Evolutionary conservation across 1,140 invertebrate genomes (phyloP).

Genomic region (Eciton burchellii): DNA sequence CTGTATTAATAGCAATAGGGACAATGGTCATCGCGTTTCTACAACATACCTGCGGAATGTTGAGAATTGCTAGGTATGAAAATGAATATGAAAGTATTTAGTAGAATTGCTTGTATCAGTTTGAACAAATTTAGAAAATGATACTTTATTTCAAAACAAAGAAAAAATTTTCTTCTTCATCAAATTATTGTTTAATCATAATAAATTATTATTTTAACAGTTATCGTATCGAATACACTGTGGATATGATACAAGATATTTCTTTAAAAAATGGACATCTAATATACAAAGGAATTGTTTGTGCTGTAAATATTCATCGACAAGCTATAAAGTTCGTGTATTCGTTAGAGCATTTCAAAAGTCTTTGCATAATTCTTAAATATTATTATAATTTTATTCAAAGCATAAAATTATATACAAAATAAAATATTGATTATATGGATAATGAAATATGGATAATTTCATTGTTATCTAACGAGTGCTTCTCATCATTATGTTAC

Average conservation of each 20-base stretch:
- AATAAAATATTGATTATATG: too few relatives aligned
- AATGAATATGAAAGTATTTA: background rate
- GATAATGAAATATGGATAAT: too few relatives aligned
- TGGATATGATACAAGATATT: background rate
- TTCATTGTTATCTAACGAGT: too few relatives aligned
- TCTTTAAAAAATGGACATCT: background rate
- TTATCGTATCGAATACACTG: slow-evolving; percentile 21
- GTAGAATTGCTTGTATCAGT: too few relatives aligned
- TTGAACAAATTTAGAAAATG: too few relatives aligned
- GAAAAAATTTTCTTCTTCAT: too few relatives aligned
- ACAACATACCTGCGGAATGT: background rate
- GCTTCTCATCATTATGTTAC: too few relatives aligned
- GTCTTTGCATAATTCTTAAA: too few relatives aligned
- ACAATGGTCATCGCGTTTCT: background rate
- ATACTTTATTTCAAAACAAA: too few relatives aligned
- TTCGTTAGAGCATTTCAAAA: too few relatives aligned
- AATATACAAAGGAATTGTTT: background rate
- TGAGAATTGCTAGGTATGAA: slow-evolving; percentile 9
- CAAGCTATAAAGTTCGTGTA: slow-evolving; percentile 32
- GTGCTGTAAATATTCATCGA: slow-evolving; percentile 11
- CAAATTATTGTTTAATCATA: too few relatives aligned
- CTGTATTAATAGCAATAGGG: background rate
- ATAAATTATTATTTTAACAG: slow-evolving; percentile 13
- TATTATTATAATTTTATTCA: background rate
- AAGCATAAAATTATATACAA: background rate